Conservation (phyloP, 2,797 vertebrate species). For the Falco berigora region DNA sequence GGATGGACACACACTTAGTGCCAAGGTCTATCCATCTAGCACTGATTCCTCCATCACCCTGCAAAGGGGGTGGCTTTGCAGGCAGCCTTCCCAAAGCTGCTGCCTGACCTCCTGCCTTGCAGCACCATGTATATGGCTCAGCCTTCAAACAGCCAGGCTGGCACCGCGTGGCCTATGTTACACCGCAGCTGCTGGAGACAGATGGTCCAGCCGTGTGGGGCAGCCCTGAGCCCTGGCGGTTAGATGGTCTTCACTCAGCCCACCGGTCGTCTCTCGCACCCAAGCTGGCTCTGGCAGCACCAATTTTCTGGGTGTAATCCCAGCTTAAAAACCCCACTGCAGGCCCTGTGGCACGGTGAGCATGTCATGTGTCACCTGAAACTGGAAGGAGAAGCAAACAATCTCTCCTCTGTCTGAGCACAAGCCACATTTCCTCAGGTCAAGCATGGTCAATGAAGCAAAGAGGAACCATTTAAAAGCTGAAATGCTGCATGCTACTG, state of each 20-base stretch:
- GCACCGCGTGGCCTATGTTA: neutral
- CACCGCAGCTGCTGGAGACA: neutral
- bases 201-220: neutral
- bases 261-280: rapidly evolving
- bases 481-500: neutral
- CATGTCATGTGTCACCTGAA: neutral
- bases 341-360: neutral
- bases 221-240: neutral
- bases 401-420: neutral
- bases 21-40: neutral
- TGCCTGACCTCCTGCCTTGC: neutral
- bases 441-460: neutral
- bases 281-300: neutral
- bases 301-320: neutral
- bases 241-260: neutral
- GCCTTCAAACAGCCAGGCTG: neutral
- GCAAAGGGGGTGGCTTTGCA: neutral
- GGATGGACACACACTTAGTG: neutral
- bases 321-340: neutral
- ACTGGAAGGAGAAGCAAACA: neutral
- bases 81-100: neutral
- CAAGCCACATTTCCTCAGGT: neutral
- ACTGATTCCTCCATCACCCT: neutral
- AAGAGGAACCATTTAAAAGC: neutral
- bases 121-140: rapidly evolving